Evolutionary conservation across 2,797 vertebrate species (phyloP).

Genomic region (Lerista edwardsae): DNA sequence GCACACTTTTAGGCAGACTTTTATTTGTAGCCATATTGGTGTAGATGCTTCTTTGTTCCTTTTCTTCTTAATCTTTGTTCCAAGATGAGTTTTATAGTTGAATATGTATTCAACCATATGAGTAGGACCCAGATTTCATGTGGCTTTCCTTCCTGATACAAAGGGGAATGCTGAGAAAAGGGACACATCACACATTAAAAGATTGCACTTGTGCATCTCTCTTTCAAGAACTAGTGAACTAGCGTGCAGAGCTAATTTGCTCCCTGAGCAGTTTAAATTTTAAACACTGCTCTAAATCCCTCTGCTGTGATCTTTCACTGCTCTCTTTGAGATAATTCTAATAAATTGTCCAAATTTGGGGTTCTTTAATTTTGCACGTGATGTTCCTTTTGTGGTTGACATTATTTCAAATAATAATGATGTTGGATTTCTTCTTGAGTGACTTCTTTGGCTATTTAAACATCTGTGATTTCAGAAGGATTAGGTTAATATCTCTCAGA

Average conservation of each 20-base stretch:
- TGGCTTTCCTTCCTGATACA: slow-evolving; percentile 6
- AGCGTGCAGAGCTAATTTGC: slow-evolving; percentile 65
- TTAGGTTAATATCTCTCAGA: slow-evolving; percentile 2
- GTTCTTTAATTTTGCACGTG: slow-evolving; percentile 9
- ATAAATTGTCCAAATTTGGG: neutral
- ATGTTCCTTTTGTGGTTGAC: neutral
- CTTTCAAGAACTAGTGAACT: slow-evolving; percentile 62
- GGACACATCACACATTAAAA: slow-evolving; percentile 58
- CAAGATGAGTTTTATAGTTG: neutral
- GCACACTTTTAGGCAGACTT: slow-evolving; percentile 4
- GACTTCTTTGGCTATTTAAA: neutral
- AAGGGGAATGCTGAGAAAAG: slow-evolving; percentile 38
- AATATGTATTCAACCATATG: neutral
- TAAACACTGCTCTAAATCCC: slow-evolving; percentile 60
- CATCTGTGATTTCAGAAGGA: slow-evolving; percentile 24
- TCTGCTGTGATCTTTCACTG: slow-evolving; percentile 62
- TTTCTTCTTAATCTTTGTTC: neutral
- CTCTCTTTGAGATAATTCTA: neutral
- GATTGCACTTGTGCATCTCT: slow-evolving; percentile 49
- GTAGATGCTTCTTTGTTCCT: neutral
- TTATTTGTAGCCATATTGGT: neutral
- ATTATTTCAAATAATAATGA: slow-evolving; percentile 9
- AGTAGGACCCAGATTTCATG: slow-evolving; percentile 9
- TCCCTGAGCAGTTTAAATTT: slow-evolving; percentile 66
- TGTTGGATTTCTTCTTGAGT: slow-evolving; percentile 4